phyloP scores from a whole-genome alignment of 2,797 vertebrate genomes.

The Selene dorsalis region DNA sequence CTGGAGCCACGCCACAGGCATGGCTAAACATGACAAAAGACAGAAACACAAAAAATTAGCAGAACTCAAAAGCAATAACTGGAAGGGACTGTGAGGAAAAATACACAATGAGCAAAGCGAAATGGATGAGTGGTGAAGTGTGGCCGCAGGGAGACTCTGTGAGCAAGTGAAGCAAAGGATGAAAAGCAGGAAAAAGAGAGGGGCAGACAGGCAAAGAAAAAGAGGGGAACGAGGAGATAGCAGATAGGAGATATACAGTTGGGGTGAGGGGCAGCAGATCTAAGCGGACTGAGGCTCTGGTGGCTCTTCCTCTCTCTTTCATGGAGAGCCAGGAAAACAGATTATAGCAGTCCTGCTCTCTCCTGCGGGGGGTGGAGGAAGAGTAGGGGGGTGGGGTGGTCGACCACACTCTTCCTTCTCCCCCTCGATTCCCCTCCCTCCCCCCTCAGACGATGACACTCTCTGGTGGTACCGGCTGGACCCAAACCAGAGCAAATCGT shows the following conservation, averaged over 20 bases:
- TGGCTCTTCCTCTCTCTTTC: constrained; percentile 84
- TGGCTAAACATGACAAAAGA: constrained; percentile 10
- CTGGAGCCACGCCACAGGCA: background rate
- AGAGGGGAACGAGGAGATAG: constrained; percentile 58
- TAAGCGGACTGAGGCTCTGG: constrained; percentile 82
- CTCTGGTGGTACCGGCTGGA: constrained; percentile 58
- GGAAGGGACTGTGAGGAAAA: constrained; percentile 27
- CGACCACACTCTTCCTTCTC: constrained; percentile 55
- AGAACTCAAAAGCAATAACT: constrained; percentile 28
- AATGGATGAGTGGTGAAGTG: constrained; percentile 38
- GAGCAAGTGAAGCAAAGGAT: constrained; percentile 31
- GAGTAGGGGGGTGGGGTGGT: constrained; percentile 8
- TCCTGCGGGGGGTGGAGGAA: constrained; percentile 40
- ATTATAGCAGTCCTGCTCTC: constrained; percentile 82
- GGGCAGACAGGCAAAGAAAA: constrained; percentile 40
- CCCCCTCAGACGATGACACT: constrained; percentile 38
- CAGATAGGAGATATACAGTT: constrained; percentile 71
- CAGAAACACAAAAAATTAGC: background rate
- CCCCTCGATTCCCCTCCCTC: constrained; percentile 28
- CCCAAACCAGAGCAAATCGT: constrained; percentile 61
- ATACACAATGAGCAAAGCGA: constrained; percentile 4
- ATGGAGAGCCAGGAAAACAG: constrained; percentile 87
- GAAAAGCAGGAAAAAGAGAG: constrained; percentile 39
- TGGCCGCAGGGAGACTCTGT: constrained; percentile 27
- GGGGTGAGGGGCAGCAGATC: constrained; percentile 80